phyloP scores from a whole-genome alignment of 2,888 invertebrate species.

The Cyrtodaria siliqua region DNA sequence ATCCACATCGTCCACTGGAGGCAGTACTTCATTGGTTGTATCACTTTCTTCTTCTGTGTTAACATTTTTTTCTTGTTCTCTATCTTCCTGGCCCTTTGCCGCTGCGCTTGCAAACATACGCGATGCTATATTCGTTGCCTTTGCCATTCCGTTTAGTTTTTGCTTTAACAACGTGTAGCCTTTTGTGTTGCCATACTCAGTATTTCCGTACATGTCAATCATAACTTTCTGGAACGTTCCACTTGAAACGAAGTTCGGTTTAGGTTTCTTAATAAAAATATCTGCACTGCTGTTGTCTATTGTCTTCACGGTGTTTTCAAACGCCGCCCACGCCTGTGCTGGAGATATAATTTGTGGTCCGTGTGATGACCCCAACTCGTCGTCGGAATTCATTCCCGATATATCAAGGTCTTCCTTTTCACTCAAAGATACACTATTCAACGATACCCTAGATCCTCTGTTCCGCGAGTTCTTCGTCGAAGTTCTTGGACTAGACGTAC shows the following conservation, averaged over 20 bases:
- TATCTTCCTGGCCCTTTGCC: slow-evolving; percentile 36
- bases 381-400: slow-evolving; percentile 43
- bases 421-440: slow-evolving; percentile 36
- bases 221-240: slow-evolving; percentile 74
- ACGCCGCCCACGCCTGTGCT: slow-evolving; percentile 65
- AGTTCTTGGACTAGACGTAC: slow-evolving; percentile 24
- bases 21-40: neutral
- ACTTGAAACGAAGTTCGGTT: slow-evolving; percentile 73
- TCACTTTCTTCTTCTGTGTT: slow-evolving; percentile 33
- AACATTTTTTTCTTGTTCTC: slow-evolving; percentile 33
- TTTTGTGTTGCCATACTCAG: slow-evolving; percentile 69
- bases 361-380: slow-evolving; percentile 25
- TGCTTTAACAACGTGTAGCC: slow-evolving; percentile 66
- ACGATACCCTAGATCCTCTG: slow-evolving; percentile 40
- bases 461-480: slow-evolving; percentile 11
- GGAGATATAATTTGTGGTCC: slow-evolving; percentile 11
- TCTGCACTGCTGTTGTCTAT: slow-evolving; percentile 68
- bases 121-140: slow-evolving; percentile 56
- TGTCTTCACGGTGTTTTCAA: slow-evolving; percentile 70
- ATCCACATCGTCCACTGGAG: slow-evolving; percentile 2
- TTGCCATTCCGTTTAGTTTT: slow-evolving; percentile 61
- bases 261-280: slow-evolving; percentile 60
- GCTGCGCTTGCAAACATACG: slow-evolving; percentile 43
- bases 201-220: slow-evolving; percentile 74
- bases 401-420: slow-evolving; percentile 45